Percentiles rank a stretch among this genome's conserved stretches.
phyloP scores from a whole-genome alignment of 2,888 invertebrate genomes.

The Odontocolon sp. region DNA sequence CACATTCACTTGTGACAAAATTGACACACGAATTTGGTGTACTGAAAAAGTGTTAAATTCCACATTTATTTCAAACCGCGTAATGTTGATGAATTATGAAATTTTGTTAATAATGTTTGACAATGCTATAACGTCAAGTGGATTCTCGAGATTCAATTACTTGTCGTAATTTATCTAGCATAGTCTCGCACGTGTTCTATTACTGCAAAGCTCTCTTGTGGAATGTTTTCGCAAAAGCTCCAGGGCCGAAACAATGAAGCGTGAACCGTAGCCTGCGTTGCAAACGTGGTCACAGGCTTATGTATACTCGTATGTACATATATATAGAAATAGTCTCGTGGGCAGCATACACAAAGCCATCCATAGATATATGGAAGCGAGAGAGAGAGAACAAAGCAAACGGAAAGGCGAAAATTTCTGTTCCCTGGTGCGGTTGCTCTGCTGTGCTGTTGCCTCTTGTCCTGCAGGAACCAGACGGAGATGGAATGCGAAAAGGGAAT shows the following conservation, averaged over 20 bases:
- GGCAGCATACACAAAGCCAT: conserved; percentile 22
- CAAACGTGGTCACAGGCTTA: conserved; percentile 21
- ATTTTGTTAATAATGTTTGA: background rate
- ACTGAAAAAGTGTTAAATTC: too few species aligned
- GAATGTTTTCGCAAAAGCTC: conserved; percentile 35
- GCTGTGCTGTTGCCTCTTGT: conserved; percentile 24
- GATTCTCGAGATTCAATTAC: too few species aligned
- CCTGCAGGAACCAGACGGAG: conserved; percentile 26
- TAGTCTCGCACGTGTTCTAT: background rate
- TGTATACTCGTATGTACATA: conserved; percentile 1
- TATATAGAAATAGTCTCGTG: conserved; percentile 19
- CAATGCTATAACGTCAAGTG: background rate
- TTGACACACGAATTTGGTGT: too few species aligned
- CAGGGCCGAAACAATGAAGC: conserved; percentile 51
- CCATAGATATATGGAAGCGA: conserved; percentile 12
- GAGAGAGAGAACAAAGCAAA: conserved; percentile 49
- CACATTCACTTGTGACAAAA: too few species aligned
- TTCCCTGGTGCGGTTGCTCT: conserved; percentile 11
- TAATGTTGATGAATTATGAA: too few species aligned
- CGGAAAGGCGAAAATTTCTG: conserved; percentile 56
- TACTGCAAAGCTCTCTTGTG: conserved; percentile 3
- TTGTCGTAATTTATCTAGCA: background rate
- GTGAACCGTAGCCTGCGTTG: conserved; percentile 32
- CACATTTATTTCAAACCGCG: too few species aligned
- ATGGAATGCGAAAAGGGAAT: background rate